Conservation (phyloP, 2,113 vertebrate species). For the Eurypyga helias region DNA sequence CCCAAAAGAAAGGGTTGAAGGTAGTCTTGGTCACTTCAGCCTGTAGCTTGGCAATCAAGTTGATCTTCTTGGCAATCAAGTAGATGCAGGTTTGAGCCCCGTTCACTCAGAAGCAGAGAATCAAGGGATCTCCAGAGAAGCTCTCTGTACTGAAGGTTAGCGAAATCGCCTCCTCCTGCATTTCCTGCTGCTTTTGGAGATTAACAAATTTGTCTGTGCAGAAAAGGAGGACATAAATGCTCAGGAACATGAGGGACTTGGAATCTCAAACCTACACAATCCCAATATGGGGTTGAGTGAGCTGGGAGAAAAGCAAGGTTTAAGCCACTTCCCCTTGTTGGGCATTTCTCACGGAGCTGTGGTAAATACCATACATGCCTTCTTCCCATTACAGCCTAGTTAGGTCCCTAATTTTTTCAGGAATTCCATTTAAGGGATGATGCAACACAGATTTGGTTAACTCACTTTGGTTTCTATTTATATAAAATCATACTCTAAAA, state of each 20-base stretch:
- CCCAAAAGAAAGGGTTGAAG: background rate
- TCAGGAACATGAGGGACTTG: background rate
- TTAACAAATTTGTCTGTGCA: background rate
- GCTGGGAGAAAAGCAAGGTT: background rate
- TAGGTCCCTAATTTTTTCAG: background rate
- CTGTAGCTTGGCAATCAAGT: background rate
- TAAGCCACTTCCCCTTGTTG: background rate
- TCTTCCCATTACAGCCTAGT: background rate
- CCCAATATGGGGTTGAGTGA: background rate
- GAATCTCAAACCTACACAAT: background rate
- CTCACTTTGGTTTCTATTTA: background rate
- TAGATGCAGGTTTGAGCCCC: background rate
- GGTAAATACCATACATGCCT: background rate
- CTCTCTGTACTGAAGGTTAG: background rate
- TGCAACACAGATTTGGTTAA: background rate
- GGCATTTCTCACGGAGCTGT: background rate
- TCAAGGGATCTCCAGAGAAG: background rate
- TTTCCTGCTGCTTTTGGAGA: background rate
- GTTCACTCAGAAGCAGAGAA: background rate
- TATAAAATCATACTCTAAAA: background rate
- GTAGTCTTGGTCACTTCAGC: background rate
- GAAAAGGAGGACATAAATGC: background rate
- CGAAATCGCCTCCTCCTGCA: background rate
- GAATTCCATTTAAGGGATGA: slow-evolving; percentile 22
- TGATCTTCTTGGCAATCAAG: background rate